A percentile compares a stretch with the other conserved stretches of the same genome.
These are phyloP conservation scores for Silurus glanis DNA, from an alignment of 2,113 vertebrate species.

Conservation along the genomic window DNA sequence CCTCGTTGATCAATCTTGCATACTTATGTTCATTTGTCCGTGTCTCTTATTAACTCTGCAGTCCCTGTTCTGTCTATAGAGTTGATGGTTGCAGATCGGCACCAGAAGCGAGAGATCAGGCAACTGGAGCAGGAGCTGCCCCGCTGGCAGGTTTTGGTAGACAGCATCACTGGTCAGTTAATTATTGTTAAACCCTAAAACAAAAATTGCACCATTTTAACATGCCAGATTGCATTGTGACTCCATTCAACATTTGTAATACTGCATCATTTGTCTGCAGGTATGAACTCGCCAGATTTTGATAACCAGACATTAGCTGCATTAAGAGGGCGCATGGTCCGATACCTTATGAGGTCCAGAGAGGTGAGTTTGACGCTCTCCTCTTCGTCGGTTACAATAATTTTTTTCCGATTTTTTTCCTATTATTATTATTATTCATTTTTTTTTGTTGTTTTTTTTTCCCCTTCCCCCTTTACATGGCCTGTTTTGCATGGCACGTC, in stretches of 20 bases:
- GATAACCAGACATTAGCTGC: slow-evolving; percentile 94
- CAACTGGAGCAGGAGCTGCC: slow-evolving; percentile 93
- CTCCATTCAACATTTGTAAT: neutral
- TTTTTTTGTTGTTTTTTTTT: neutral
- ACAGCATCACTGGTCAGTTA: slow-evolving; percentile 87
- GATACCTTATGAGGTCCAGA: slow-evolving; percentile 92
- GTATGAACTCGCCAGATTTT: slow-evolving; percentile 93
- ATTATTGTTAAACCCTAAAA: neutral
- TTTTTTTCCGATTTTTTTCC: neutral
- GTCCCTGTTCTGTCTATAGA: slow-evolving; percentile 66
- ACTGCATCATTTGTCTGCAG: slow-evolving; percentile 58
- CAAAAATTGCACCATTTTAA: neutral
- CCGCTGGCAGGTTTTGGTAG: slow-evolving; percentile 93
- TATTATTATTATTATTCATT: neutral
- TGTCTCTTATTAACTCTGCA: neutral
- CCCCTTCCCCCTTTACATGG: neutral
- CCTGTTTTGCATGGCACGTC: neutral
- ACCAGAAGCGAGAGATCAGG: slow-evolving; percentile 91
- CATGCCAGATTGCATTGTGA: neutral
- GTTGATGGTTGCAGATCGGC: slow-evolving; percentile 88
- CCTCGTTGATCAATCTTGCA: neutral
- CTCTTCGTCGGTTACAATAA: neutral
- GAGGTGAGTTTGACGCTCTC: slow-evolving; percentile 71
- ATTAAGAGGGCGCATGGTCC: slow-evolving; percentile 89
- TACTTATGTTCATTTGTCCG: neutral